Evolutionary conservation across 2,888 invertebrate genomes (phyloP), one percentile per base, ranked within the genome.

Genomic region (Plagodis pulveraria): DNA sequence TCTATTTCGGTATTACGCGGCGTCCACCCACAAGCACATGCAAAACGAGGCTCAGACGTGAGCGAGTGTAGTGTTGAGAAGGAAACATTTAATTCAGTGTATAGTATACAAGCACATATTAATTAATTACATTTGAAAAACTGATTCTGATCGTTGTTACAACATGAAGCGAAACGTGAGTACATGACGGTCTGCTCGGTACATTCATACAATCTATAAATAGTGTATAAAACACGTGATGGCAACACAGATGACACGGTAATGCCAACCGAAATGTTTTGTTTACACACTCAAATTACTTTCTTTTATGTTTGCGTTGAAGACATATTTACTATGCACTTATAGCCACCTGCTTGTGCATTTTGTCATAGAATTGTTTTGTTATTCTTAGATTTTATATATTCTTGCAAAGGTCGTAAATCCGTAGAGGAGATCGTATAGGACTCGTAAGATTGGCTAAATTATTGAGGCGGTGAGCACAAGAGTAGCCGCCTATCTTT

Each of bases 151-250:
- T 34, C 70, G 81, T 77, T 73, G 74, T 70, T 70, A 77, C 77
- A 79, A 77, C 74, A 91, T 92, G 91, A 92, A 92, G 82, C 85
- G 91, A 80, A 92, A 92, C 74, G 91, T 92, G 78, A 91, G 91
- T 92, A 89, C 61, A 66, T 66, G 67, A 52, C 64, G 56, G 68
- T 66, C 57, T 62, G 62, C 56, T 55, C 55, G 60, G 46, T 63
- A 67, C 69, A 69, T 62, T 56, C 70, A 58, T 60, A 62, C 66
- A 65, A 51, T 62, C 70, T 78, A 77, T 74, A 78, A 78, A 77
- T 81, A 76, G 73, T 65, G 65, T 58, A 44, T 47, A 67, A 72
- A 70, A 76, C 73, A 65, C 66, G 72, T 74, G 77, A 79, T 76
- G 77, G 79, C 76, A 79, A 75, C 79, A 75, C 73, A 63, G 73